Evolutionary conservation across 2,888 invertebrate genomes (phyloP).

Genomic region (Acronicta alni): DNA sequence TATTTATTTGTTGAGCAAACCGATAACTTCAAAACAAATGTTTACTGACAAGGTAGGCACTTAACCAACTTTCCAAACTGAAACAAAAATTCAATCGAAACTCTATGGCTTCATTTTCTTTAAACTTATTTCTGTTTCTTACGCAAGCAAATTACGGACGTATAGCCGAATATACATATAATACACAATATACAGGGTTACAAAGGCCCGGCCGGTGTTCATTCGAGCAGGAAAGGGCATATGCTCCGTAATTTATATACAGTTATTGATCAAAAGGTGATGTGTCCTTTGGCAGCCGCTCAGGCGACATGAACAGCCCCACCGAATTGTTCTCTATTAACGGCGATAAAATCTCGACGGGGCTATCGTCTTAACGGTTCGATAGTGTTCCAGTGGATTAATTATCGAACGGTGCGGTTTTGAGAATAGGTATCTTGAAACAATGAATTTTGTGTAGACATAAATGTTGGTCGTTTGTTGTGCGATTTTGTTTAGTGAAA

Average conservation of each 20-base stretch:
- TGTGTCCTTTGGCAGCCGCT: slow-evolving; percentile 86
- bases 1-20: not conserved
- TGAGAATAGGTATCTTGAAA: slow-evolving; percentile 47
- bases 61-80: slow-evolving; percentile 1
- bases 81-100: slow-evolving; percentile 4
- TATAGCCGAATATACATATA: slow-evolving; percentile 55
- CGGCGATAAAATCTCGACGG: slow-evolving; percentile 85
- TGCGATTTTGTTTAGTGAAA: too few species aligned
- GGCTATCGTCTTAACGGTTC: slow-evolving; percentile 70
- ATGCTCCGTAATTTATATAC: slow-evolving; percentile 88
- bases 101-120: slow-evolving; percentile 6
- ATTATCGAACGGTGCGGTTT: slow-evolving; percentile 65
- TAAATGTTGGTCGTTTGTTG: not conserved
- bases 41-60: slow-evolving; percentile 1
- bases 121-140: slow-evolving; percentile 19
- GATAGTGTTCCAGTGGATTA: slow-evolving; percentile 71
- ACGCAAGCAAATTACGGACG: slow-evolving; percentile 51
- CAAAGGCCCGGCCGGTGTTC: slow-evolving; percentile 80
- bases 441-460: slow-evolving; percentile 4
- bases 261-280: slow-evolving; percentile 88
- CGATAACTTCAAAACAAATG: slow-evolving; percentile 3
- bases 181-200: slow-evolving; percentile 58
- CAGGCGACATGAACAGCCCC: slow-evolving; percentile 78
- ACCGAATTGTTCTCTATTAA: slow-evolving; percentile 82
- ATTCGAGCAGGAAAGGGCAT: slow-evolving; percentile 85